Conservation (phyloP, 2,888 invertebrate genomes). For the Gisinianus flammeolus region DNA sequence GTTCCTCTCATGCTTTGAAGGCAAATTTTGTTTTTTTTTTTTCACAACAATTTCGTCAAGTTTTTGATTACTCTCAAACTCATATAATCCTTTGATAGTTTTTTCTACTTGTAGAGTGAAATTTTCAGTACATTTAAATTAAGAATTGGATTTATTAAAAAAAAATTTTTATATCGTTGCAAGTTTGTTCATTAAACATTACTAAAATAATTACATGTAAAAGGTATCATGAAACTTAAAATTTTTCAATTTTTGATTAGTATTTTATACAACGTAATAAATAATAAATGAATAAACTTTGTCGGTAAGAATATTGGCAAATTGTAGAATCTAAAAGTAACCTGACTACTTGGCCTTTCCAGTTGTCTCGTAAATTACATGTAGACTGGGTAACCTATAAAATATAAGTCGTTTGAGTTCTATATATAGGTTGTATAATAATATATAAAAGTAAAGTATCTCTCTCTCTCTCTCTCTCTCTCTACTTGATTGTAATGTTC, state of each 20-base stretch:
- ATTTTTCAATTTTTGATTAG: too few species aligned
- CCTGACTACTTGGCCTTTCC: background rate
- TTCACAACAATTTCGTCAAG: background rate
- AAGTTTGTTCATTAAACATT: too few species aligned
- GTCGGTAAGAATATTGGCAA: background rate
- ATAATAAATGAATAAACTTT: too few species aligned
- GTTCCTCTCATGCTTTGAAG: constrained; percentile 23
- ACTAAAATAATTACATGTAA: too few species aligned
- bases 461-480: constrained; percentile 19
- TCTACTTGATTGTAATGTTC: background rate
- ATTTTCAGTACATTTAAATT: background rate
- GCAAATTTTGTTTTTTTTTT: constrained; percentile 14
- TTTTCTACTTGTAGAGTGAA: background rate
- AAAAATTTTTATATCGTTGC: background rate
- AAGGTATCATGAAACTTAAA: too few species aligned
- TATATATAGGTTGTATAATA: too few species aligned
- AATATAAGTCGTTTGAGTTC: too few species aligned
- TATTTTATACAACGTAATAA: too few species aligned
- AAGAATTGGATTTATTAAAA: background rate
- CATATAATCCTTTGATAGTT: background rate
- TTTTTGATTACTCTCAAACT: too few species aligned
- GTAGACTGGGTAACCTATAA: too few species aligned
- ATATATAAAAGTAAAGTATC: too few species aligned
- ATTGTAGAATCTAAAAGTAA: constrained; percentile 5
- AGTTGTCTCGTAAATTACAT: background rate